A percentile compares a stretch with the other conserved stretches of the same genome.
Conservation (phyloP, 2,888 invertebrate species). For the Podabrus alpinus region DNA sequence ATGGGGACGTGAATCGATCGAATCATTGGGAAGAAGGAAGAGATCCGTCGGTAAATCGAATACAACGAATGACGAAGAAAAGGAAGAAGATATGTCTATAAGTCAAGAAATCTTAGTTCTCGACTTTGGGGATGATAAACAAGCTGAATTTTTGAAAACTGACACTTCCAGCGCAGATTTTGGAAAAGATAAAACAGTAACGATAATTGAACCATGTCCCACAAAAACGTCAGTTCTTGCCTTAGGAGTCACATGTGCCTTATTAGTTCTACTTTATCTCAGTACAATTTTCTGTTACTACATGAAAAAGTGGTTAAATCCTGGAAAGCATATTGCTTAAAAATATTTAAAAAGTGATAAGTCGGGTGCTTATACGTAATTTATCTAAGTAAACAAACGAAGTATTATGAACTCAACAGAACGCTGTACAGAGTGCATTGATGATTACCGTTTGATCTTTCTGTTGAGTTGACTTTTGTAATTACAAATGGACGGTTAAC, state of each 20-base stretch:
- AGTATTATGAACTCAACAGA: conserved; percentile 18
- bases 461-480: conserved; percentile 42
- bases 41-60: conserved; percentile 69
- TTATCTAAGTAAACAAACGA: conserved; percentile 21
- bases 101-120: conserved; percentile 92
- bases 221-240: conserved; percentile 90
- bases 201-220: conserved; percentile 88
- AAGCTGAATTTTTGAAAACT: conserved; percentile 77
- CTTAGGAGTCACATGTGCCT: conserved; percentile 87
- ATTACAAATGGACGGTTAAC: conserved; percentile 29
- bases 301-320: conserved; percentile 89
- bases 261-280: conserved; percentile 85
- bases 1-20: conserved; percentile 87
- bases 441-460: conserved; percentile 38
- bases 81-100: conserved; percentile 86
- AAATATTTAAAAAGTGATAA: conserved; percentile 13
- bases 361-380: conserved; percentile 28
- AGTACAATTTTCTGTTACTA: conserved; percentile 91
- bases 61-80: conserved; percentile 66
- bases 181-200: conserved; percentile 84
- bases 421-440: conserved; percentile 13
- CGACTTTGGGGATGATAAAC: conserved; percentile 89
- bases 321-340: conserved; percentile 79
- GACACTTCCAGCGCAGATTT: conserved; percentile 78
- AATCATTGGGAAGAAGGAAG: conserved; percentile 89